Conservation (phyloP, 2,797 vertebrate genomes). For the Lerista edwardsae region DNA sequence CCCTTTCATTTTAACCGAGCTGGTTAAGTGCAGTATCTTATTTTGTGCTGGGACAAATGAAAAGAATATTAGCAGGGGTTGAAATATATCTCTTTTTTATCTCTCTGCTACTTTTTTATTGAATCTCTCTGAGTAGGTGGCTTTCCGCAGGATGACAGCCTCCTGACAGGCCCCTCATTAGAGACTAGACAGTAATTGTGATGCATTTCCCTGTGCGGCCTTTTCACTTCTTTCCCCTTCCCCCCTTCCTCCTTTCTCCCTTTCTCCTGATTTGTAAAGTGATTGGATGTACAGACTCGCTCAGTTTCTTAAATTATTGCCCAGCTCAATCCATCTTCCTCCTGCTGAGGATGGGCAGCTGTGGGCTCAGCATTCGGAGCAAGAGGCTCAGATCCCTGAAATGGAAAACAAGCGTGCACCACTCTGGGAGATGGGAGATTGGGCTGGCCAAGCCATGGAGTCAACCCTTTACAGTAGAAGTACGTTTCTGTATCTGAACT, state of each 20-base stretch:
- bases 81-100: conserved; percentile 79
- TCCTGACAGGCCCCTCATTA: conserved; percentile 81
- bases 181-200: conserved; percentile 79
- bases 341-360: conserved; percentile 36
- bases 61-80: conserved; percentile 78
- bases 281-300: conserved; percentile 78
- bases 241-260: conserved; percentile 70
- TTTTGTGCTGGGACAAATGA: conserved; percentile 80
- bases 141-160: conserved; percentile 79
- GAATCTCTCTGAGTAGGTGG: conserved; percentile 80
- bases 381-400: not conserved
- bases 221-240: conserved; percentile 70
- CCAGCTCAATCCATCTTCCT: conserved; percentile 71
- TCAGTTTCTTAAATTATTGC: conserved; percentile 79
- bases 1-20: conserved; percentile 79
- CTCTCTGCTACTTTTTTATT: conserved; percentile 77
- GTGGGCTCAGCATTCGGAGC: conserved; percentile 28
- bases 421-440: not conserved
- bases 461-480: rapidly evolving
- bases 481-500: not conserved
- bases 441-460: not conserved
- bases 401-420: not conserved
- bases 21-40: conserved; percentile 81
- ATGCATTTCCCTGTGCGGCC: conserved; percentile 78
- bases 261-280: conserved; percentile 80